Evolutionary conservation across 2,113 vertebrate species (phyloP).

Genomic region (Progne subis): DNA sequence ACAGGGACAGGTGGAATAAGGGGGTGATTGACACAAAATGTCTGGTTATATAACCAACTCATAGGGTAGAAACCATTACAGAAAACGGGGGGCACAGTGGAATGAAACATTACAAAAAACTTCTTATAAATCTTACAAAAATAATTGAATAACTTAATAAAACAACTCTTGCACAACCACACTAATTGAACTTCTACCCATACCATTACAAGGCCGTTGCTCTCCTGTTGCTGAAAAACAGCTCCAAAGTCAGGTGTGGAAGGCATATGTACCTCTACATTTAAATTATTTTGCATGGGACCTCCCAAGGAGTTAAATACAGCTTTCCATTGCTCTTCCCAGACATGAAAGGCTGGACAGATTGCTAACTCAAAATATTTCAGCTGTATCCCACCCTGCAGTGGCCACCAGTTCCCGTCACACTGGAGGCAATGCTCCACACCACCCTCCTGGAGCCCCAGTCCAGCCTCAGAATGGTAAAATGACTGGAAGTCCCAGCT

Average conservation of each 20-base stretch:
- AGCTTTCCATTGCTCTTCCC: neutral
- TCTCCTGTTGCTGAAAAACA: neutral
- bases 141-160: no score
- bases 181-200: neutral
- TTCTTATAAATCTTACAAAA: no score
- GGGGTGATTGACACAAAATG: no score
- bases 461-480: neutral
- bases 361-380: neutral
- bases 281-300: neutral
- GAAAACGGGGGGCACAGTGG: no score
- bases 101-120: no score
- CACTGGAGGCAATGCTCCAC: fast-evolving
- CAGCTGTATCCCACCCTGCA: fast-evolving
- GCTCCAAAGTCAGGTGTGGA: neutral
- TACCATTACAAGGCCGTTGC: neutral
- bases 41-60: no score
- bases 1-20: no score
- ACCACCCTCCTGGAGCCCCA: neutral
- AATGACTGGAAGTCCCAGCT: neutral
- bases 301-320: neutral
- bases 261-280: neutral
- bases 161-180: no score
- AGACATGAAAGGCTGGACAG: neutral
- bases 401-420: neutral
- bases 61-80: no score